Conservation (phyloP, 2,888 invertebrate species). For the Strigamia transsilvanica region DNA sequence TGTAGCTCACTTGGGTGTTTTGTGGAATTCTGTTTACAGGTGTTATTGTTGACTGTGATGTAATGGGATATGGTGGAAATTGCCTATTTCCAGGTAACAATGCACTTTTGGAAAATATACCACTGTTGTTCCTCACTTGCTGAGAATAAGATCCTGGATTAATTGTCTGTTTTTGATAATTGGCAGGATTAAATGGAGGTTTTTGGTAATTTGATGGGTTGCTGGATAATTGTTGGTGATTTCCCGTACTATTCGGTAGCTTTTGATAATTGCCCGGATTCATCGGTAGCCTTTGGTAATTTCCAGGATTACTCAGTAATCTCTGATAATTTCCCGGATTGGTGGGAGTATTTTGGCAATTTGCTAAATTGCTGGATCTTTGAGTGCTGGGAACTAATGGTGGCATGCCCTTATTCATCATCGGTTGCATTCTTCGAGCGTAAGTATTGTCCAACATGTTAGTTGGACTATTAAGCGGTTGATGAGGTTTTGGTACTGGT, state of each 20-base stretch:
- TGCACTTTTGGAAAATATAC: not conserved
- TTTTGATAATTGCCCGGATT: not conserved
- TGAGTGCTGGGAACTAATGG: not conserved
- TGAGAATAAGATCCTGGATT: not conserved
- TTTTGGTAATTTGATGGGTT: not conserved
- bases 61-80: not conserved
- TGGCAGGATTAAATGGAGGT: too few species aligned
- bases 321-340: not conserved
- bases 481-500: not conserved
- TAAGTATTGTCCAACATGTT: not conserved
- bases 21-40: not conserved
- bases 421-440: not conserved
- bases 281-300: not conserved
- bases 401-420: not conserved
- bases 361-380: not conserved
- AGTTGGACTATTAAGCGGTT: not conserved
- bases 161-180: not conserved
- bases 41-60: not conserved
- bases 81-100: not conserved
- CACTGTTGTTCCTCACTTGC: not conserved
- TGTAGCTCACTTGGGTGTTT: not conserved
- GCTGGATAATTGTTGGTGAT: not conserved
- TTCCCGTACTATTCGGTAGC: not conserved
- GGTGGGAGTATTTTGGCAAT: not conserved
- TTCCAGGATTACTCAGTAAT: too few species aligned